Evolutionary conservation across 2,113 vertebrate species (phyloP), one percentile per base, ranked within the genome.

Genomic region (Tachuris rubrigastra): DNA sequence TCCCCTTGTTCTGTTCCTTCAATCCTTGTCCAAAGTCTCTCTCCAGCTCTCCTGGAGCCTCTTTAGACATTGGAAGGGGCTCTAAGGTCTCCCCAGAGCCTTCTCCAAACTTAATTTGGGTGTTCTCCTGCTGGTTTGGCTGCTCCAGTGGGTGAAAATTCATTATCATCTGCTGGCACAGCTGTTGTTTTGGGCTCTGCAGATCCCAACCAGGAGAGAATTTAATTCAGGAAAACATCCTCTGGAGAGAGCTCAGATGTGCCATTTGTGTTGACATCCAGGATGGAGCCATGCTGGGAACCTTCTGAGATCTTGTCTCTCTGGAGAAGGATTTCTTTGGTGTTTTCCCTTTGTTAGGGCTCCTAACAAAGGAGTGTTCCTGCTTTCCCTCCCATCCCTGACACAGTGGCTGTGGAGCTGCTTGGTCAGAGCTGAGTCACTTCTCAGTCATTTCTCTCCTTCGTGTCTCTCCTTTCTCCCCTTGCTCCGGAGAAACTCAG

Each of bases 331-430:
- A 8, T n/a, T 41, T 9, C 44, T 73, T 30, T 42, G 76, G 67
- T 62, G 27, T 8, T 21, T 33, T 3, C 24, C 15, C 52, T n/a
- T 50, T 25, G 56, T 4, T 2, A 4, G 39, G 21, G 21, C 87
- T 85, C 72, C 67, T 4, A 21, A 21, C 39, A 63, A 63, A 41
- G 60, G 60, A 63, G 14, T 9, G 30, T 27, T 56, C 41, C 42
- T 30, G 5, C 30, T 23, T 52, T 30, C 21, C 33, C 71, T 33
- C 30, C 0, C 6, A 2, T 13, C n/a, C 33, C 67, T 27, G 16
- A 4, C 6, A 3, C 1, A 7, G 5, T 9, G 3, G 2, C 12
- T 7, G 56, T 0, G 6, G 58, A 52, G 63, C 62, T 31, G 2
- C 76, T 15, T 1, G 44, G 53, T 4, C 47, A 21, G 80, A 33